Conservation (phyloP, 1,140 invertebrate species). For the Zaprionus nigranus region DNA sequence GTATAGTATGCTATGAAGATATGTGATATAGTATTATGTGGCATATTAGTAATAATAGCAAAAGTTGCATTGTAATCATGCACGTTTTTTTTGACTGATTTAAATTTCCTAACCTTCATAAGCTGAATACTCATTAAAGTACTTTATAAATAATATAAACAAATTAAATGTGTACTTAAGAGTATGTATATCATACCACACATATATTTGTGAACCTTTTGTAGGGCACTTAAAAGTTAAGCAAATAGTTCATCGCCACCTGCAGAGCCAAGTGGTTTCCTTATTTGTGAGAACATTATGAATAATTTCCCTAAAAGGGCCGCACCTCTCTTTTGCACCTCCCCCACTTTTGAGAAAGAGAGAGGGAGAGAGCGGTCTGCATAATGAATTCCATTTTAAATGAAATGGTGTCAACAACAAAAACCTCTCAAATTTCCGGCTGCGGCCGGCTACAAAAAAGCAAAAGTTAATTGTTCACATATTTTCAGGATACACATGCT, state of each 20-base stretch:
- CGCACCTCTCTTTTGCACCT: slow-evolving; percentile 3
- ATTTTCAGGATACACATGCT: slow-evolving; percentile 56
- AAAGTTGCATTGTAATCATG: too few species aligned
- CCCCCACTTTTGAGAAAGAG: neutral
- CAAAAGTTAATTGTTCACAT: slow-evolving; percentile 66
- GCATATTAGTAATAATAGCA: too few species aligned
- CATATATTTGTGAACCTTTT: neutral
- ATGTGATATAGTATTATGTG: too few species aligned
- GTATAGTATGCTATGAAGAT: too few species aligned
- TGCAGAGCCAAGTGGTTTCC: slow-evolving; percentile 11
- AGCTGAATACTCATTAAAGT: neutral
- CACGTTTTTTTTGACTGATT: too few species aligned
- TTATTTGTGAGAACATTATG: slow-evolving; percentile 35
- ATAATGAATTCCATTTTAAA: slow-evolving; percentile 58
- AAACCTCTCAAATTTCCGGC: slow-evolving; percentile 49
- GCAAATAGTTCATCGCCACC: slow-evolving; percentile 11
- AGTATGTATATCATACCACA: neutral
- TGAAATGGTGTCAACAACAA: slow-evolving; percentile 48
- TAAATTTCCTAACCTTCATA: neutral
- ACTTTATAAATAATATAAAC: neutral
- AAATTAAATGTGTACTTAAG: neutral
- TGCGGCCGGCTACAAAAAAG: slow-evolving; percentile 46
- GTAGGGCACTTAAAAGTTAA: neutral
- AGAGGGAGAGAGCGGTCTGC: neutral
- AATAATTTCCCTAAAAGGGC: slow-evolving; percentile 22